Conservation (phyloP, 2,113 vertebrate genomes). For the Sapayoa aenigma region DNA sequence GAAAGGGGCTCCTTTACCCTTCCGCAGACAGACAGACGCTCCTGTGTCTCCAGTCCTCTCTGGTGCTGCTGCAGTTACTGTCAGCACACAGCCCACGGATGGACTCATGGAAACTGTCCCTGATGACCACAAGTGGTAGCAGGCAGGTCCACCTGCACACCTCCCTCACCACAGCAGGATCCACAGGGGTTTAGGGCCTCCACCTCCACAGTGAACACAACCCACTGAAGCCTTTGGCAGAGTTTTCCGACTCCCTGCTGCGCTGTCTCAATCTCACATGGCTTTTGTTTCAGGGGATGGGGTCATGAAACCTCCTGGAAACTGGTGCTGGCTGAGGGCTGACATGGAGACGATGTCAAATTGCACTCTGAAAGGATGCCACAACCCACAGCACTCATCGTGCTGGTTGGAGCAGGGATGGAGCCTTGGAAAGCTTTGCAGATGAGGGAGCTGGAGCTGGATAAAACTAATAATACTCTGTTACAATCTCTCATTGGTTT, state of each 20-base stretch:
- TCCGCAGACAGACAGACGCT: neutral
- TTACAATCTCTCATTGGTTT: neutral
- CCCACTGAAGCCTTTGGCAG: neutral
- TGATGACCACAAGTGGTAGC: neutral
- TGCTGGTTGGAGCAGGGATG: neutral
- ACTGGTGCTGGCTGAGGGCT: neutral
- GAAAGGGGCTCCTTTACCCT: neutral
- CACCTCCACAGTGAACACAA: neutral
- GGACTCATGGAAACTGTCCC: neutral
- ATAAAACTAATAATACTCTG: neutral
- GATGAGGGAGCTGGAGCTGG: neutral
- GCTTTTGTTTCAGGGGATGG: neutral
- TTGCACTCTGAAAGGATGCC: fast-evolving
- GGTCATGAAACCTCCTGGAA: neutral
- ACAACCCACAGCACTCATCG: neutral
- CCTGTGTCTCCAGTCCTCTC: neutral
- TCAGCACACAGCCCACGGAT: neutral
- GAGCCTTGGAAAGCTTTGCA: neutral
- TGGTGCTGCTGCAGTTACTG: neutral
- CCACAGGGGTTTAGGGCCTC: neutral
- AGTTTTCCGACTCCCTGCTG: neutral
- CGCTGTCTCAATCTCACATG: fast-evolving
- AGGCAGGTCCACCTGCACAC: neutral
- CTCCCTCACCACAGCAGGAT: neutral
- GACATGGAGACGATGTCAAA: neutral